Percentiles rank a stretch among this genome's conserved stretches.
These are phyloP conservation scores for Myripristis jacobus DNA, from an alignment of 2,797 vertebrate genomes.

Conservation along the genomic window DNA sequence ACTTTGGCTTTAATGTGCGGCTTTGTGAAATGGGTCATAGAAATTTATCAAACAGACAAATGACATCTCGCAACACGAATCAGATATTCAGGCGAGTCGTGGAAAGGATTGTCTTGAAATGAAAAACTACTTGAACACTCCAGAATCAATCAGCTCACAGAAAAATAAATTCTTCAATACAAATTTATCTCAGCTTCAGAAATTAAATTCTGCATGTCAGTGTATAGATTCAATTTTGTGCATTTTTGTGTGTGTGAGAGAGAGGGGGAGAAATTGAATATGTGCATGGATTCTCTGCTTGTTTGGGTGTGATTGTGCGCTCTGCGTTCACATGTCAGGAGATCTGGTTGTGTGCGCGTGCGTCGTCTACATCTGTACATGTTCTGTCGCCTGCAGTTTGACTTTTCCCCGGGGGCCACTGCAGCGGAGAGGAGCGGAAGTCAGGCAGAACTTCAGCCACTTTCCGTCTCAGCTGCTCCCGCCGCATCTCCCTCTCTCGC, in stretches of 20 bases:
- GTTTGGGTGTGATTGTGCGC: neutral
- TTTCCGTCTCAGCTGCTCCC: conserved; percentile 86
- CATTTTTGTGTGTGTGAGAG: conserved; percentile 51
- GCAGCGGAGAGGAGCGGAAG: conserved; percentile 76
- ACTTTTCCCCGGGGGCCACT: conserved; percentile 23
- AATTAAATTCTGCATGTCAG: conserved; percentile 2
- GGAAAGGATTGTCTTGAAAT: conserved; percentile 7
- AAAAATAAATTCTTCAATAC: conserved; percentile 25
- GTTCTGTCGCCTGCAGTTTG: conserved; percentile 2
- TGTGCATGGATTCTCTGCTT: neutral
- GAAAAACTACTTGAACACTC: conserved; percentile 19
- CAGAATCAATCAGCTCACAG: conserved; percentile 26
- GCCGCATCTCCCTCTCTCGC: conserved; percentile 83
- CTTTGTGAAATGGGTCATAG: conserved; percentile 41
- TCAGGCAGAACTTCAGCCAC: conserved; percentile 92
- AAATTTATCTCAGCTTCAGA: conserved; percentile 30
- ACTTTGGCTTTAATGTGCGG: neutral
- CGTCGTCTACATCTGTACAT: neutral
- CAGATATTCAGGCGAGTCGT: conserved; percentile 20
- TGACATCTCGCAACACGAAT: conserved; percentile 36
- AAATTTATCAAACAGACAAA: conserved; percentile 45
- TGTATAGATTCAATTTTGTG: conserved; percentile 19
- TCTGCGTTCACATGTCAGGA: neutral
- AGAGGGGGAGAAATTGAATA: conserved; percentile 8
- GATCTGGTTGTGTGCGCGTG: conserved; percentile 6